Evolutionary conservation across 1,140 invertebrate genomes (phyloP), one percentile per base, ranked within the genome.

Genomic region (Cydia strobilella): DNA sequence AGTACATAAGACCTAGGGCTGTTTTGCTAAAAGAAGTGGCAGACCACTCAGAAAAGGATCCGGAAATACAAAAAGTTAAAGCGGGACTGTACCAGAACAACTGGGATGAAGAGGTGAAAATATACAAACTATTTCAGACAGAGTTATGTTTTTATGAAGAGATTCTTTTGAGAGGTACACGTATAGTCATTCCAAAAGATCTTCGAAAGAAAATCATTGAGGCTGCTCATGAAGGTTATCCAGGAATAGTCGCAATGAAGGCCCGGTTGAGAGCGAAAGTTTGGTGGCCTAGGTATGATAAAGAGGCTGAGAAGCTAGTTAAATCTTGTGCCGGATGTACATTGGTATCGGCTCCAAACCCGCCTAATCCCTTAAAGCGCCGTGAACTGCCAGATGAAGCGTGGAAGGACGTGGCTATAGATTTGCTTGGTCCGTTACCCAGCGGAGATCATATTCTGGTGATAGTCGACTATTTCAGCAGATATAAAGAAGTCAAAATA

Each of bases 51-150:
- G 18, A 42, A 9, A 27, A 15, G 1, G 72, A 51, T 15, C 13
- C 39, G 2, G 45, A 73, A n/a, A 73, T 73, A 18, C 3, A 23
- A 48, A 15, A 73, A 31, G 72, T 73, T 1, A 65, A 31, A 35
- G 27, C 4, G 35, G 62, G 62, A 0, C 25, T 25, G 2, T 65
- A 27, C 15, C 2, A 65, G 4, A 35, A 35, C 9, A 65, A 65
- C 9, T 65, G 62, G 62, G 3, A 65, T 35, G 62, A 27, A 15
- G 10, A 65, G 3, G 27, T 65, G 4, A 25, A 20, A 35, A 65
- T 12, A 2, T 65, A 65, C 23, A 65, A 65, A 65, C 1, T 65
- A 0, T 65, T 65, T 15, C 27, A 65, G 15, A 7, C 27, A 0
- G 62, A 65, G 23, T 20, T 65, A 0, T 65, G 62, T 9, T 65